Evolutionary conservation across 1,140 invertebrate genomes (phyloP), one percentile per base, ranked within the genome.

Genomic region (Panagrolaimus sp.): DNA sequence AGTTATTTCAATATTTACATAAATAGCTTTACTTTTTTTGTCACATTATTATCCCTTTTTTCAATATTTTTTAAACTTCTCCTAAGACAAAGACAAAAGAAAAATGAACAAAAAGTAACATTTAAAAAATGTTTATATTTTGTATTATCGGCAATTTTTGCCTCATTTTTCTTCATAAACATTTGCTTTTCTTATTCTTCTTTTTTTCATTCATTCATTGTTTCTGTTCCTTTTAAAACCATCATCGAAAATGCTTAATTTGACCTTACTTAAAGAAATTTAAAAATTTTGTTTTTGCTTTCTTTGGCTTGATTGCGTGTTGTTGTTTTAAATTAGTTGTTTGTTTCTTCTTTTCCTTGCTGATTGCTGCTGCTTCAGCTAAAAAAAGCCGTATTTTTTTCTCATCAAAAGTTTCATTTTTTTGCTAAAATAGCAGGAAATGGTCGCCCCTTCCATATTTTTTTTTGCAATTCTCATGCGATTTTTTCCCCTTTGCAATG

Each of bases 1-100:
- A 70, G 23, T 71, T 66, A 65, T 66, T 57, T 42, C 43, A 48
- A n/a, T 23, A 48, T 48, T 62, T n/a, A n/a, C 20, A n/a, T 23
- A 13, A 62, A 62, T 4, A 13, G 4, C 5, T 62, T 62, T 38
- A 62, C 38, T 43, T 63, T 31, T n/a, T 25, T 63, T 16, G 11
- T 57, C 51, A 20, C 20, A 57, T 63, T 27, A 38, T 9, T 43
- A 11, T 9, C n/a, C 31, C n/a, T 38, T 63, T 38, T n/a, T 38
- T 63, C 4, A 8, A 63, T 3, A 38, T 38, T 38, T n/a, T n/a
- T n/a, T 38, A 7, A 38, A 38, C 31, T 38, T 38, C 31, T 4
- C 31, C 31, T 38, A 38, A 38, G 31, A 38, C 31, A 38, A 38
- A 38, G 7, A 38, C 2, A 38, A 7, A 38, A 38, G 7, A 38